These are phyloP conservation scores for Agrilus mali DNA, from an alignment of 2,888 invertebrate species.

Conservation along the genomic window DNA sequence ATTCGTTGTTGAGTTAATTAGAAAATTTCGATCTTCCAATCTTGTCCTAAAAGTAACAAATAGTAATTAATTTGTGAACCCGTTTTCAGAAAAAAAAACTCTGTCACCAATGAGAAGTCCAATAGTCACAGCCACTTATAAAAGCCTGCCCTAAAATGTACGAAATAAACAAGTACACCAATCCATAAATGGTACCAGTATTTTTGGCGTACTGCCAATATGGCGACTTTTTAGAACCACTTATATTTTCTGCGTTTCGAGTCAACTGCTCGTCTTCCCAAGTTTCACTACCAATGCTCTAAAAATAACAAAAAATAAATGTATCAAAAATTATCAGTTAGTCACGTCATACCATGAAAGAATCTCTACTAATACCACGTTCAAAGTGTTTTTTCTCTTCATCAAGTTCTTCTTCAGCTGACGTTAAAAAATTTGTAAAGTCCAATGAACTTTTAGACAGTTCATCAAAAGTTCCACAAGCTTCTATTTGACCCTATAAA, in stretches of 20 bases:
- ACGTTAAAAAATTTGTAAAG: slow-evolving; percentile 38
- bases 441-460: slow-evolving; percentile 43
- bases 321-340: no score
- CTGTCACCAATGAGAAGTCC: slow-evolving; percentile 14
- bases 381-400: slow-evolving; percentile 17
- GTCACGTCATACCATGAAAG: no score
- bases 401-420: slow-evolving; percentile 14
- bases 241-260: slow-evolving; percentile 15
- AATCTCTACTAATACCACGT: slow-evolving; percentile 3
- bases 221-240: slow-evolving; percentile 6
- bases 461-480: slow-evolving; percentile 47
- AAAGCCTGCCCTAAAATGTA: slow-evolving; percentile 11
- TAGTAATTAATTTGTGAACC: no score
- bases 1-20: no score
- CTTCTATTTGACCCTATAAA: slow-evolving; percentile 40
- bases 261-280: slow-evolving; percentile 12
- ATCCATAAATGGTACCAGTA: slow-evolving; percentile 11
- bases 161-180: slow-evolving; percentile 7
- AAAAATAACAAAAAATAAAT: no score
- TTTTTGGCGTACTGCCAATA: slow-evolving; percentile 13
- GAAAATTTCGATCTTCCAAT: no score
- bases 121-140: slow-evolving; percentile 14
- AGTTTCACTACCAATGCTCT: slow-evolving; percentile 9
- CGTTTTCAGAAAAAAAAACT: no score
- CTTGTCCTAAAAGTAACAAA: no score